Evolutionary conservation across 1,140 invertebrate species (phyloP).

Genomic region (Ericerus pela): DNA sequence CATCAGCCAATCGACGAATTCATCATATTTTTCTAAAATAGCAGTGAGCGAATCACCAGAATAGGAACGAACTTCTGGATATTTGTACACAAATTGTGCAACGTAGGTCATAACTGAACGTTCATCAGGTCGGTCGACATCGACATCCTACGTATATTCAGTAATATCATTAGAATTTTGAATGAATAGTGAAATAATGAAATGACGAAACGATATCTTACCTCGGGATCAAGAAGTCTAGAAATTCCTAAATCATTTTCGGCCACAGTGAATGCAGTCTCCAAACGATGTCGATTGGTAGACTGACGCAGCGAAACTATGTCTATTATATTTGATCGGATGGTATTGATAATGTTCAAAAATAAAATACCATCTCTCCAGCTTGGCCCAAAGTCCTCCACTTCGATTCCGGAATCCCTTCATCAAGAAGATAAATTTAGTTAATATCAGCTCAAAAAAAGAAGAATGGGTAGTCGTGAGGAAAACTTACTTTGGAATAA

Average conservation of each 20-base stretch:
- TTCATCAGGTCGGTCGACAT: conserved; percentile 92
- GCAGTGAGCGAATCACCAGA: conserved; percentile 53
- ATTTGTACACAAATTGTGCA: conserved; percentile 93
- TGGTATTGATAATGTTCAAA: conserved; percentile 87
- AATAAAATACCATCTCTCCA: conserved; percentile 97
- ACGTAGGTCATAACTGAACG: conserved; percentile 99
- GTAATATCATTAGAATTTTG: not conserved
- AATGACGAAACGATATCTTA: conserved; percentile 13
- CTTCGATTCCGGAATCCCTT: conserved; percentile 71
- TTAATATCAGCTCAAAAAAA: too few species aligned
- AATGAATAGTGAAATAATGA: not conserved
- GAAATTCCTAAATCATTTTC: conserved; percentile 84
- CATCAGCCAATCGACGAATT: conserved; percentile 62
- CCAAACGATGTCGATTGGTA: conserved; percentile 64
- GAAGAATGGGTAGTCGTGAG: too few species aligned
- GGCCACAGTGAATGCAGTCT: conserved; percentile 87
- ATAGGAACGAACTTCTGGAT: conserved; percentile 51
- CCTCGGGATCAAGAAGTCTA: conserved; percentile 76
- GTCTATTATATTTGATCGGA: conserved; percentile 84
- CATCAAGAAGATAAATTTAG: conserved; percentile 19
- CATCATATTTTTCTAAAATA: conserved; percentile 63
- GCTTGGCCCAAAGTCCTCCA: conserved; percentile 88
- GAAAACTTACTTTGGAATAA: conserved; percentile 65
- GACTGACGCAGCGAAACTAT: conserved; percentile 59
- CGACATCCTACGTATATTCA: conserved; percentile 65